Evolutionary conservation across 2,888 invertebrate species (phyloP).

Genomic region (Catocala nupta): DNA sequence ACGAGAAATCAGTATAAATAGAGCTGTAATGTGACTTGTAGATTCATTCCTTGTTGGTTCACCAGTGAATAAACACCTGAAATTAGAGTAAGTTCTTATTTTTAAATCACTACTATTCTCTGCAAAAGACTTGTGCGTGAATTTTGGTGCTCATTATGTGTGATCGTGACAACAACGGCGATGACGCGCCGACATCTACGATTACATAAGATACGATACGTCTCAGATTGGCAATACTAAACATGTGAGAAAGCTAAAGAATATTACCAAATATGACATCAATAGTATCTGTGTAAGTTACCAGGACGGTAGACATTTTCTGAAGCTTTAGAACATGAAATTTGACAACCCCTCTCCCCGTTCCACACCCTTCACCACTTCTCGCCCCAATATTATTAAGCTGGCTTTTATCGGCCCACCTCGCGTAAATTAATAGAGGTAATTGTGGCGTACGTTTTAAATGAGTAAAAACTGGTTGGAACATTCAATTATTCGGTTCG

Average conservation of each 20-base stretch:
- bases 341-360: slow-evolving; percentile 11
- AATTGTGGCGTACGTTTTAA: slow-evolving; percentile 63
- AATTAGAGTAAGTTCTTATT: too few relatives aligned
- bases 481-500: slow-evolving; percentile 56
- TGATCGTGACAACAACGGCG: too few relatives aligned
- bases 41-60: too few relatives aligned
- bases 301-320: slow-evolving; percentile 64
- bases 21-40: too few relatives aligned
- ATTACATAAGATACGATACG: too few relatives aligned
- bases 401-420: slow-evolving; percentile 70
- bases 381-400: slow-evolving; percentile 65
- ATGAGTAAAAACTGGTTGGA: slow-evolving; percentile 62
- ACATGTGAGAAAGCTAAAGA: background rate
- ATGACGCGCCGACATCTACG: too few relatives aligned
- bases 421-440: slow-evolving; percentile 71
- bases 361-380: slow-evolving; percentile 19
- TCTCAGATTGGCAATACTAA: too few relatives aligned
- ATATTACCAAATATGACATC: slow-evolving; percentile 8
- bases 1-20: too few relatives aligned
- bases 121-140: too few relatives aligned
- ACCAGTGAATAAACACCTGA: too few relatives aligned
- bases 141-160: too few relatives aligned
- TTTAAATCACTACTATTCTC: too few relatives aligned
- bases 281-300: slow-evolving; percentile 65
- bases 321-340: slow-evolving; percentile 75